These are phyloP conservation scores for Dromius quadrimaculatus DNA, from an alignment of 2,888 invertebrate genomes.

Conservation along the genomic window DNA sequence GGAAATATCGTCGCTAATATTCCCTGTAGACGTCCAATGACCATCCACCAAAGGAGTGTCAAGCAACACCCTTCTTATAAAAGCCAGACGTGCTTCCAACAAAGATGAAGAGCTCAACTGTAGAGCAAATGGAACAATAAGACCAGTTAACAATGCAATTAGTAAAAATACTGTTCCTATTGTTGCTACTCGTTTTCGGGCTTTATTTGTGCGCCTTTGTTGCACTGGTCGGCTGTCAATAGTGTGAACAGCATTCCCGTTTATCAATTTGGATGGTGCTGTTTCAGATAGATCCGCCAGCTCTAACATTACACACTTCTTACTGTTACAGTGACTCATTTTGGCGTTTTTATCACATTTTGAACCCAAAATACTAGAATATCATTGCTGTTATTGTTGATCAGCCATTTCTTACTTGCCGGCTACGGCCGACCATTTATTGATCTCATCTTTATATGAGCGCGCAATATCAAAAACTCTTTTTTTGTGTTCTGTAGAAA, in stretches of 20 bases:
- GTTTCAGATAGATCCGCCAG: constrained; percentile 51
- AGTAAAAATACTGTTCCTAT: constrained; percentile 48
- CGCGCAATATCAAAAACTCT: constrained; percentile 28
- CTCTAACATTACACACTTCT: constrained; percentile 52
- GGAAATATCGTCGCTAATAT: constrained; percentile 63
- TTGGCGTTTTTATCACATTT: constrained; percentile 44
- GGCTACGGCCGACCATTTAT: constrained; percentile 28
- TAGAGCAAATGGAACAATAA: constrained; percentile 69
- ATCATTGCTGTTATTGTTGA: constrained; percentile 48
- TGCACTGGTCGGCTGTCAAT: constrained; percentile 42
- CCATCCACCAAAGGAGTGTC: constrained; percentile 72
- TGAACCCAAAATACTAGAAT: constrained; percentile 26
- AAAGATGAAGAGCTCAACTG: constrained; percentile 71
- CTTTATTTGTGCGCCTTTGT: constrained; percentile 36
- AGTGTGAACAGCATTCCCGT: constrained; percentile 52
- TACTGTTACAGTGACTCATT: constrained; percentile 49
- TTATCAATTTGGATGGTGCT: constrained; percentile 51
- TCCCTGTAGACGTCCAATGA: constrained; percentile 63
- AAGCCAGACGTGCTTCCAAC: constrained; percentile 70
- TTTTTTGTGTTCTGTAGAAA: no score
- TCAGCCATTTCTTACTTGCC: constrained; percentile 44
- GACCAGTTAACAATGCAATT: constrained; percentile 63
- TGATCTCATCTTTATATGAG: constrained; percentile 44
- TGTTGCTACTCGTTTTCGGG: constrained; percentile 52
- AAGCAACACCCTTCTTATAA: constrained; percentile 69